Evolutionary conservation across 2,797 vertebrate genomes (phyloP).

Genomic region (Rousettus madagascariensis): DNA sequence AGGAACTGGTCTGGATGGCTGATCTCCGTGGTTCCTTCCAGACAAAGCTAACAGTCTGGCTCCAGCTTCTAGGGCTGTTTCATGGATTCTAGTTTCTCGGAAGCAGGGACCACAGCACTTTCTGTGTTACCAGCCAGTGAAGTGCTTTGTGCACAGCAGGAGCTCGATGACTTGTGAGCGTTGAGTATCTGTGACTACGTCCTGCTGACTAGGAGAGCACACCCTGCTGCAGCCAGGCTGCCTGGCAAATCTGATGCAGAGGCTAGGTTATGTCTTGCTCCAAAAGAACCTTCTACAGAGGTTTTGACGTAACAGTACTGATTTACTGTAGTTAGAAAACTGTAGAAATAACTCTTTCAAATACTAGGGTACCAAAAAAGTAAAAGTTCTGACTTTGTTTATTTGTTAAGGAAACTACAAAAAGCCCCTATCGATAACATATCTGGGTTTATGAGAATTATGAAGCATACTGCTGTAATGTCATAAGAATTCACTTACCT

Average conservation of each 20-base stretch:
- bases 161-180: neutral
- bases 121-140: neutral
- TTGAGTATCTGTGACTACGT: neutral
- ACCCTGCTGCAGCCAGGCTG: neutral
- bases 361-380: neutral
- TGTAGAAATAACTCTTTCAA: conserved; percentile 2
- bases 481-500: neutral
- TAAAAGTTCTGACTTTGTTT: conserved; percentile 33
- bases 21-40: neutral
- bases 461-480: neutral
- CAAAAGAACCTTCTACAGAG: neutral
- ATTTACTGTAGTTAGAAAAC: neutral
- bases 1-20: neutral
- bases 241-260: neutral
- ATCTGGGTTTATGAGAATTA: conserved; percentile 37
- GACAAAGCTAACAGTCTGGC: neutral
- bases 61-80: neutral
- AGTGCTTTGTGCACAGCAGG: neutral
- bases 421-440: neutral
- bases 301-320: neutral
- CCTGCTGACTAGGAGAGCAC: neutral
- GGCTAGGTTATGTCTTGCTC: neutral
- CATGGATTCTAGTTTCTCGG: neutral
- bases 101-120: neutral
- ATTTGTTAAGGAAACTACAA: conserved; percentile 47